Percentiles rank a stretch among this genome's conserved stretches.
Conservation (phyloP, 2,888 invertebrate species). For the Suillia variegata region DNA sequence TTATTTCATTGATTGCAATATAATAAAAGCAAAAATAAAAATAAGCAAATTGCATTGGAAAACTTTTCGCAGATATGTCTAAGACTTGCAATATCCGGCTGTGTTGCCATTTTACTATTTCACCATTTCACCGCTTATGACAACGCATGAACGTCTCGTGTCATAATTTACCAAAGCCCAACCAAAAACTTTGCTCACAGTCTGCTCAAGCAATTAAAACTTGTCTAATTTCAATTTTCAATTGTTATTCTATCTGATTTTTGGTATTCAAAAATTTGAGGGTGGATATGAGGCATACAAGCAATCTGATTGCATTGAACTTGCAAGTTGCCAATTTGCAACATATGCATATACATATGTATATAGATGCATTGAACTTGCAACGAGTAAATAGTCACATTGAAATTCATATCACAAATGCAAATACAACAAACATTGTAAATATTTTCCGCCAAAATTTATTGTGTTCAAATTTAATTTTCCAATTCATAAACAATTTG, state of each 20-base stretch:
- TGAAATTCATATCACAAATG: constrained; percentile 34
- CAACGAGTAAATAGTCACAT: no score
- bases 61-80: no score
- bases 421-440: constrained; percentile 9
- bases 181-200: not conserved
- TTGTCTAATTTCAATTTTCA: not conserved
- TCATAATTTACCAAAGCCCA: not conserved
- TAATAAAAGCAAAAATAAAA: no score
- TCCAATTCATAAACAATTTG: constrained; percentile 49
- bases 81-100: no score
- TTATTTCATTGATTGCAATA: no score
- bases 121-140: no score
- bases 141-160: not conserved
- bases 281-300: not conserved
- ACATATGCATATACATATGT: no score
- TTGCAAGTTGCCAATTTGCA: constrained; percentile 38
- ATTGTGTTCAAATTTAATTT: constrained; percentile 44
- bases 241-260: no score
- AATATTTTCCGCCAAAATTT: not conserved
- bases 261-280: not conserved
- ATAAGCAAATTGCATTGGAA: no score
- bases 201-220: not conserved
- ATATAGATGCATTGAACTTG: no score
- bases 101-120: no score
- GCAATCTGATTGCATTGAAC: constrained; percentile 42